phyloP scores from a whole-genome alignment of 2,797 vertebrate species.

The Psittacula derbiana region DNA sequence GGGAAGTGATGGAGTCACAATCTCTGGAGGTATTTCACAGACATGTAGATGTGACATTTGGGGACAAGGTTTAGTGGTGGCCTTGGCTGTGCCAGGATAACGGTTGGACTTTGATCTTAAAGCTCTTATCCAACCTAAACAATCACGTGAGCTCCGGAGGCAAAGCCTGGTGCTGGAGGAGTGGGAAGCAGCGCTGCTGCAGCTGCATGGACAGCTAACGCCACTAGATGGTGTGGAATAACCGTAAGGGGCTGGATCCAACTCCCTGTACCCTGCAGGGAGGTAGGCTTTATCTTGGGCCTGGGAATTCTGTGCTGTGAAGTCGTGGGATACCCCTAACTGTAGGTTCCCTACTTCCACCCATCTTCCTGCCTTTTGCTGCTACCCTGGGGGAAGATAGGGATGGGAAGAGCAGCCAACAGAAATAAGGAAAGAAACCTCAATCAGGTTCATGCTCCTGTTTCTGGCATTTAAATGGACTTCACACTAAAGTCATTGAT shows the following conservation, averaged over 20 bases:
- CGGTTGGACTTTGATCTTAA: background rate
- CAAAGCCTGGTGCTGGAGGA: fast-evolving
- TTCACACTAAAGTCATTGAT: background rate
- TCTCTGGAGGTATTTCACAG: background rate
- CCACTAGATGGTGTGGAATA: background rate
- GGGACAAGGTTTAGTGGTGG: background rate
- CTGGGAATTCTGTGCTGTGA: fast-evolving
- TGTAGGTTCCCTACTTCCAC: background rate
- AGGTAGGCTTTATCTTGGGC: background rate
- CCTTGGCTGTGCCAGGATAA: background rate
- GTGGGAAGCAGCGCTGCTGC: fast-evolving
- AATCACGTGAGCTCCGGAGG: background rate
- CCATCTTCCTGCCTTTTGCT: background rate
- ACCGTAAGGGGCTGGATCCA: background rate
- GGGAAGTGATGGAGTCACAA: background rate
- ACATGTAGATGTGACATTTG: background rate
- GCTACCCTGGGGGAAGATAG: fast-evolving
- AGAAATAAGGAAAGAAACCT: background rate
- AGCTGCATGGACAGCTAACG: background rate
- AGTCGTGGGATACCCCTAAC: background rate
- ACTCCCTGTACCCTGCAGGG: background rate
- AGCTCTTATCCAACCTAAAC: background rate
- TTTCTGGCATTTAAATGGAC: background rate
- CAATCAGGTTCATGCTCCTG: fast-evolving
- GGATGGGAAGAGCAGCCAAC: background rate